These are phyloP conservation scores for Xiphophorus maculatus DNA, from an alignment of 2,113 vertebrate species.

Conservation along the genomic window DNA sequence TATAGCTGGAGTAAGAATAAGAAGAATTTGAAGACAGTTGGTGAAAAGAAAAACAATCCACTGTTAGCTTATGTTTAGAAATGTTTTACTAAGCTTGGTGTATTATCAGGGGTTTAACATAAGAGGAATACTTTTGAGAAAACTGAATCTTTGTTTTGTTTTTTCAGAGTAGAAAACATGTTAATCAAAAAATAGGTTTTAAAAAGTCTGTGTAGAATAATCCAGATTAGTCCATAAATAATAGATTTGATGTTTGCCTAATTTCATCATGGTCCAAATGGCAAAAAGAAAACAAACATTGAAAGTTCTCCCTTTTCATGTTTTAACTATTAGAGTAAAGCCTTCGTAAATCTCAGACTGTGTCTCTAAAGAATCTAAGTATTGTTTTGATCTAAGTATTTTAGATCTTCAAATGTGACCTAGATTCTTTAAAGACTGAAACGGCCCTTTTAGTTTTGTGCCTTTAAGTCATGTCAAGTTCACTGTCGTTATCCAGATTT, in stretches of 20 bases:
- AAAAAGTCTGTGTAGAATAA: not conserved
- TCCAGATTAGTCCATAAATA: not conserved
- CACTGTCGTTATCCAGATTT: not conserved
- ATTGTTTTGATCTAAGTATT: too few species aligned
- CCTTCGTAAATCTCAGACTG: not conserved
- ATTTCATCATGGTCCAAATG: not conserved
- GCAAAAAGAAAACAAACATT: not conserved
- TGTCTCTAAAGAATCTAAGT: not conserved
- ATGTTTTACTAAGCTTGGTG: not conserved
- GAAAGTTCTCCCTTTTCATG: not conserved
- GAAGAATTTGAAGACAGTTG: constrained; percentile 2
- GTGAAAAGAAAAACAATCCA: not conserved
- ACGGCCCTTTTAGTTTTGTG: not conserved
- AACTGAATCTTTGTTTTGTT: too few species aligned
- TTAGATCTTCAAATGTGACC: too few species aligned
- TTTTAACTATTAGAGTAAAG: not conserved
- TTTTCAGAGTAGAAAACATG: not conserved
- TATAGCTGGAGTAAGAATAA: not conserved
- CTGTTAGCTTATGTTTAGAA: not conserved
- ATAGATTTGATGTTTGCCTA: not conserved
- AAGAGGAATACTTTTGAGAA: too few species aligned
- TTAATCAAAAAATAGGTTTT: not conserved
- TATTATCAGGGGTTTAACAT: too few species aligned
- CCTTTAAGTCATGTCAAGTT: not conserved
- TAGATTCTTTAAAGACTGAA: too few species aligned